phyloP scores from a whole-genome alignment of 2,888 invertebrate genomes.

The Pyrgus malvae region DNA sequence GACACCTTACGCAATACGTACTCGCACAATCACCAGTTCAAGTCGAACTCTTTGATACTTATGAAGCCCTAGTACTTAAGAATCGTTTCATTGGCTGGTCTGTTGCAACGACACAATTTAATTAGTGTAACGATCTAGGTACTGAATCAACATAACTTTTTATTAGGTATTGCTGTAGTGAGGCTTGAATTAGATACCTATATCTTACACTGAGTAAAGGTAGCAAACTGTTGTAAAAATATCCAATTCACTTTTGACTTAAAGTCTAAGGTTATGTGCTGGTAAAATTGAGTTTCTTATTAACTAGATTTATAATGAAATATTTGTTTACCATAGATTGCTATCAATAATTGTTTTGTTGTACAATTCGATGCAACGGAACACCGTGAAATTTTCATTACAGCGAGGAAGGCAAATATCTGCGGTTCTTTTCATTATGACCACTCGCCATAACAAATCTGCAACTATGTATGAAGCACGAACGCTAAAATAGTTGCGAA shows the following conservation, averaged over 20 bases:
- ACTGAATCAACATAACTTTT: background rate
- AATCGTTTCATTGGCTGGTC: constrained; percentile 10
- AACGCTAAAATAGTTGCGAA: too few species aligned
- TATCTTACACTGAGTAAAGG: too few species aligned
- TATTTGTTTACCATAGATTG: too few species aligned
- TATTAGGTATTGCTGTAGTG: too few species aligned
- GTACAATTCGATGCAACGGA: background rate
- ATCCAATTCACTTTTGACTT: too few species aligned
- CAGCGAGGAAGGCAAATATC: background rate
- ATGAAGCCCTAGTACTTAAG: constrained; percentile 25
- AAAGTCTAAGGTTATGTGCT: too few species aligned
- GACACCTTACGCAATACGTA: constrained; percentile 69
- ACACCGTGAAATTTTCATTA: background rate
- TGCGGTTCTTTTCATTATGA: background rate
- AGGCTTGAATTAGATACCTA: too few species aligned
- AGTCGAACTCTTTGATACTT: constrained; percentile 25
- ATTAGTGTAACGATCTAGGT: constrained; percentile 26
- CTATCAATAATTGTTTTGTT: background rate
- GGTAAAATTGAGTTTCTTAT: too few species aligned
- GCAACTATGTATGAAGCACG: background rate
- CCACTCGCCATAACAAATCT: background rate
- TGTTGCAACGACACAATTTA: constrained; percentile 30
- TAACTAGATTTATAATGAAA: too few species aligned
- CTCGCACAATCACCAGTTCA: constrained; percentile 43
- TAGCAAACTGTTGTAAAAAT: too few species aligned